Conservation (phyloP, 2,797 vertebrate species). For the Myotis findleyi region DNA sequence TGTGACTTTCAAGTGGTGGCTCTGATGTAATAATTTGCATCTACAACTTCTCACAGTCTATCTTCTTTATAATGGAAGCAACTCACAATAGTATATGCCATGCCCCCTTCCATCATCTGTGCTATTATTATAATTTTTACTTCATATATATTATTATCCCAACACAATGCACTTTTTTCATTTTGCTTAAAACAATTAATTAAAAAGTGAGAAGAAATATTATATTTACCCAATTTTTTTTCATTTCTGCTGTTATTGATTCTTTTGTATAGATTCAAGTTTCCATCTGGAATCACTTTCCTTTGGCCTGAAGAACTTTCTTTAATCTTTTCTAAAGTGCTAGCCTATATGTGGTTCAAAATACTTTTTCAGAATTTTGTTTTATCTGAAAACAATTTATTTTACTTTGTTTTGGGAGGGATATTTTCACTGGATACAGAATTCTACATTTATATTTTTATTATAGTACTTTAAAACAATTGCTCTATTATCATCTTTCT, state of each 20-base stretch:
- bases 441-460: conserved; percentile 6
- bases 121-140: background rate
- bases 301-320: conserved; percentile 40
- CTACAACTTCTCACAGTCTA: background rate
- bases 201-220: conserved; percentile 36
- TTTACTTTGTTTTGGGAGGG: background rate
- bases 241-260: conserved; percentile 34
- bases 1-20: background rate
- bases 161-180: background rate
- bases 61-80: background rate
- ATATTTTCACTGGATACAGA: conserved; percentile 39
- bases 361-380: background rate
- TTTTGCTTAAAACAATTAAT: conserved; percentile 47
- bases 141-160: background rate
- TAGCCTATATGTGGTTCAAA: background rate
- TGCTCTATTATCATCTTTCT: background rate
- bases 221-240: background rate
- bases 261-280: conserved; percentile 40
- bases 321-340: conserved; percentile 41
- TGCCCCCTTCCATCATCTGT: background rate
- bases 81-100: background rate
- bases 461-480: background rate
- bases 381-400: conserved; percentile 39
- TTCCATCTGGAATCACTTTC: conserved; percentile 51
- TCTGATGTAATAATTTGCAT: background rate